A percentile compares a stretch with the other conserved stretches of the same genome.
These are phyloP conservation scores for Rhodophaea formosa DNA, from an alignment of 2,888 invertebrate species.

Conservation along the genomic window DNA sequence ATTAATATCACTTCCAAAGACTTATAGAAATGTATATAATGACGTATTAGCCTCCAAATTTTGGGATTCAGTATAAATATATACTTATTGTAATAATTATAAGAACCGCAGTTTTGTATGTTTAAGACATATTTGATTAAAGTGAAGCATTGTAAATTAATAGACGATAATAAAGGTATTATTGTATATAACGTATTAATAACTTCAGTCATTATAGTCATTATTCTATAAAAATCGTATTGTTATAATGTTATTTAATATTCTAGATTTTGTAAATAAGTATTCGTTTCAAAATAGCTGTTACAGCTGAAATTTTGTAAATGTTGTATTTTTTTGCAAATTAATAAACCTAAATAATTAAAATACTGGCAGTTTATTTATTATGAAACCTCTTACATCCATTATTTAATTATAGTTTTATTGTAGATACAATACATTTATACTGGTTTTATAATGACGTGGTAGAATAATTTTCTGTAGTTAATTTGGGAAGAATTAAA, in stretches of 20 bases:
- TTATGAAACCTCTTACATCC: too few species aligned
- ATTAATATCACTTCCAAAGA: constrained; percentile 7
- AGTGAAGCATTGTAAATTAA: neutral
- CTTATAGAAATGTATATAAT: constrained; percentile 7
- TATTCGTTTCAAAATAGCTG: constrained; percentile 37
- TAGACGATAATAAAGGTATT: constrained; percentile 34
- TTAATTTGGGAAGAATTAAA: too few species aligned
- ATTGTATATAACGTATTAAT: constrained; percentile 31
- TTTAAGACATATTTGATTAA: neutral
- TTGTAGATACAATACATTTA: too few species aligned
- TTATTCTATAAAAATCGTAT: constrained; percentile 54
- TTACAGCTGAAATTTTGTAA: constrained; percentile 29
- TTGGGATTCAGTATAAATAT: neutral
- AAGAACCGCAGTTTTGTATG: neutral
- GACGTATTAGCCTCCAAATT: neutral
- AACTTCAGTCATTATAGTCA: constrained; percentile 73
- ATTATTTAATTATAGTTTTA: neutral
- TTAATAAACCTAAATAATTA: constrained; percentile 22
- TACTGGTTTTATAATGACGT: too few species aligned
- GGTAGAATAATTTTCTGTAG: too few species aligned
- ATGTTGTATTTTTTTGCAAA: constrained; percentile 31
- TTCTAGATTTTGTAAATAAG: constrained; percentile 50
- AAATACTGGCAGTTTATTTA: neutral
- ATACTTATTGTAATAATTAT: neutral
- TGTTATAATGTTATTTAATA: constrained; percentile 59